phyloP scores from a whole-genome alignment of 2,888 invertebrate species.

The Anarsia innoxiella region DNA sequence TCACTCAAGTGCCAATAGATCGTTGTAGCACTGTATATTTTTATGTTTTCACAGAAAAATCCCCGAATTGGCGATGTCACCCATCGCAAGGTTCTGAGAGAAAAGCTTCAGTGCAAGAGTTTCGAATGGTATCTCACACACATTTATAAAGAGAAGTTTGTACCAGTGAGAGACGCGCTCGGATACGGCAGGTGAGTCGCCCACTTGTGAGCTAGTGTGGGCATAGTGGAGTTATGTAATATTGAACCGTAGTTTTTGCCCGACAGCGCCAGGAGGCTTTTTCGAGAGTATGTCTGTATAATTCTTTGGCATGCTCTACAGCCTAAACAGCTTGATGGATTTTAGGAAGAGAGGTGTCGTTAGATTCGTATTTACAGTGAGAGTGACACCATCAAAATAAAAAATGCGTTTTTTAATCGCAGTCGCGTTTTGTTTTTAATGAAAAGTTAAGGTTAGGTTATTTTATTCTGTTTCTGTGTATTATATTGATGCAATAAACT shows the following conservation, averaged over 20 bases:
- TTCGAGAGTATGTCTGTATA: background rate
- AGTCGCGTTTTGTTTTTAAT: too few species aligned
- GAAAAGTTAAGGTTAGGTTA: too few species aligned
- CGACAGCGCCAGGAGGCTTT: background rate
- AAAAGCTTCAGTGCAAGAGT: slow-evolving; percentile 88
- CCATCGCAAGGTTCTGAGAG: slow-evolving; percentile 84
- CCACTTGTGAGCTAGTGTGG: background rate
- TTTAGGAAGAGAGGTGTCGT: background rate
- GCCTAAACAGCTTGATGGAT: background rate
- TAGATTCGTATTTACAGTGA: too few species aligned
- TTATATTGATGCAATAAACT: too few species aligned
- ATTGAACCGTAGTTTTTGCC: too few species aligned
- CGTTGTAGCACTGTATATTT: background rate
- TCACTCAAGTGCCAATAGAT: background rate
- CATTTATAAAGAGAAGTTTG: slow-evolving; percentile 92
- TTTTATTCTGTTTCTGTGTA: too few species aligned
- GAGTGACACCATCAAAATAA: too few species aligned
- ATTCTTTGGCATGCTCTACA: background rate
- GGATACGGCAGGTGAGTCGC: slow-evolving; percentile 80
- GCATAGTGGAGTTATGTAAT: too few species aligned
- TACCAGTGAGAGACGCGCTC: slow-evolving; percentile 87
- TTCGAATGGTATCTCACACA: slow-evolving; percentile 96
- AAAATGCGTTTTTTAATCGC: too few species aligned
- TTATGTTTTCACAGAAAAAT: slow-evolving; percentile 52
- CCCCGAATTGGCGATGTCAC: slow-evolving; percentile 86